Conservation (phyloP, 1,140 invertebrate genomes). For the Heterodera schachtii region DNA sequence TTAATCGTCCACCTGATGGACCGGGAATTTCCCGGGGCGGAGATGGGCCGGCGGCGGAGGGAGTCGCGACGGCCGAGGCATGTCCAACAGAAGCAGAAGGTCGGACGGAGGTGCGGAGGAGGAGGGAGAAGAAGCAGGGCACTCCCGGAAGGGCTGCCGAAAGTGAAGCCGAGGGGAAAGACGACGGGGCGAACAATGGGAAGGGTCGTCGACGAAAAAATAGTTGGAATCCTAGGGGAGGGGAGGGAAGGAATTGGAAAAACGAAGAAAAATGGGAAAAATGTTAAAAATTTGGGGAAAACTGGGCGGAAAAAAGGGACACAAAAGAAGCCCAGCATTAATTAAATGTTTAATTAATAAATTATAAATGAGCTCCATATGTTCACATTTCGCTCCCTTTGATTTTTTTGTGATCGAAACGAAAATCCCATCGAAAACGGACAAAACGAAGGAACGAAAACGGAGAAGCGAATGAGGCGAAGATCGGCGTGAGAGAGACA, state of each 20-base stretch:
- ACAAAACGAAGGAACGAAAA: neutral
- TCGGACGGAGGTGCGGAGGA: neutral
- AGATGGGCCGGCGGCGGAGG: constrained; percentile 7
- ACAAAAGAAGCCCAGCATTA: neutral
- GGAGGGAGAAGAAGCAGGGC: neutral
- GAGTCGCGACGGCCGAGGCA: neutral
- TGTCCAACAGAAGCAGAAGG: constrained; percentile 8
- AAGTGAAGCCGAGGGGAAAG: neutral
- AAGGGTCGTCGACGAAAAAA: constrained; percentile 20
- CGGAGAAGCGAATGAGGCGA: neutral
- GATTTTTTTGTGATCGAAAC: neutral
- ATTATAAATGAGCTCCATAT: neutral
- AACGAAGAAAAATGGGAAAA: neutral
- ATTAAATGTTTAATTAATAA: neutral
- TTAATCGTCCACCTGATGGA: constrained; percentile 12
- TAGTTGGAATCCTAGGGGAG: constrained; percentile 1
- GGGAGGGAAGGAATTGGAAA: neutral
- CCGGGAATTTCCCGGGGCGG: constrained; percentile 31
- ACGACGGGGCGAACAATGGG: neutral
- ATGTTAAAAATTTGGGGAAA: neutral
- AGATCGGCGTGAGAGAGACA: neutral
- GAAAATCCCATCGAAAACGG: neutral
- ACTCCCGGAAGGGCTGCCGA: neutral
- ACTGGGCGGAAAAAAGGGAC: too few relatives aligned
- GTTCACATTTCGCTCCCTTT: neutral